Evolutionary conservation across 1,140 invertebrate species (phyloP).

Genomic region (Glossosoma conforme): DNA sequence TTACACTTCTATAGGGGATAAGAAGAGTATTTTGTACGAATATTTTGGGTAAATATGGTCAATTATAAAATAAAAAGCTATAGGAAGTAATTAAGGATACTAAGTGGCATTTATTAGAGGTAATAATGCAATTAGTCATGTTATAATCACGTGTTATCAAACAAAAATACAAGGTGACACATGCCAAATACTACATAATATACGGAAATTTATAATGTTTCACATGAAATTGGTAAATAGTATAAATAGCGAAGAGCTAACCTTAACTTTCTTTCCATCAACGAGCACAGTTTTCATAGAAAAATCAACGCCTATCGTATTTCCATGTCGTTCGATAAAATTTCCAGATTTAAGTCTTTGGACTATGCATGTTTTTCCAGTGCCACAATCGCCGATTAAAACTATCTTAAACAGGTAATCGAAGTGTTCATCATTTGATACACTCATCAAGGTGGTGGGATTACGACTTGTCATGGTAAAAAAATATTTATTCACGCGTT

Average conservation of each 20-base stretch:
- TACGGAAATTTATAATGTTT: too few relatives aligned
- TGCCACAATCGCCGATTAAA: constrained; percentile 77
- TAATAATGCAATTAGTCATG: too few relatives aligned
- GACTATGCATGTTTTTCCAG: constrained; percentile 82
- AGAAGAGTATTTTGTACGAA: too few relatives aligned
- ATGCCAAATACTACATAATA: too few relatives aligned
- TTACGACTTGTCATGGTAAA: constrained; percentile 47
- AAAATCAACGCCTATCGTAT: constrained; percentile 94
- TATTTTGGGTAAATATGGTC: too few relatives aligned
- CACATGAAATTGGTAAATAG: too few relatives aligned
- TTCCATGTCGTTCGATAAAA: constrained; percentile 88
- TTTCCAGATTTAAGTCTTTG: constrained; percentile 91
- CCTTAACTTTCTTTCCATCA: constrained; percentile 91
- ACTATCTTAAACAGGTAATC: constrained; percentile 83
- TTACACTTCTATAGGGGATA: too few relatives aligned
- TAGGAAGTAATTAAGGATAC: too few relatives aligned
- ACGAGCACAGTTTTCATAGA: constrained; percentile 93
- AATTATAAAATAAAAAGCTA: too few relatives aligned
- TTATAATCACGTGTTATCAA: too few relatives aligned
- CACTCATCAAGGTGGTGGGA: constrained; percentile 51
- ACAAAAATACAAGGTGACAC: too few relatives aligned
- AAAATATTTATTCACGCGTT: constrained; percentile 10
- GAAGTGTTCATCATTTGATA: constrained; percentile 59
- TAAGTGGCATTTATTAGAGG: too few relatives aligned
- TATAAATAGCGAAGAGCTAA: constrained; percentile 40